Evolutionary conservation across 2,113 vertebrate genomes (phyloP).

Genomic region (Mugil cephalus): DNA sequence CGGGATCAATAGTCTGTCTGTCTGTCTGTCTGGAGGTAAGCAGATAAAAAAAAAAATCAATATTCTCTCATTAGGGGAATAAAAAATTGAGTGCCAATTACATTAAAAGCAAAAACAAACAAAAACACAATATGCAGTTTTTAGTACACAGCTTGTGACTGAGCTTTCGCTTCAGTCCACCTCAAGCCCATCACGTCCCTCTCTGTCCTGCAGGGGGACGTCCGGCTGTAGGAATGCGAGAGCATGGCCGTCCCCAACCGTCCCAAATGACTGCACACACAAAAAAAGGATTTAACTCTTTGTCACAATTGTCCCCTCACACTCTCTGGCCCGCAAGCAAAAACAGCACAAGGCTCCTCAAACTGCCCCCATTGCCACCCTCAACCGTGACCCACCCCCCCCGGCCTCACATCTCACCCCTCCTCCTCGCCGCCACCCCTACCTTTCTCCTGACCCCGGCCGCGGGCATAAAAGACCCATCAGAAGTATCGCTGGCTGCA

Average conservation of each 20-base stretch:
- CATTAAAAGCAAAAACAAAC: no score
- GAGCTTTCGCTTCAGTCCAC: slow-evolving; percentile 1
- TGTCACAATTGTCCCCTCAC: slow-evolving; percentile 77
- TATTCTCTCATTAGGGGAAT: no score
- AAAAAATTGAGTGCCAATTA: no score
- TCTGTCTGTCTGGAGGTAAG: no score
- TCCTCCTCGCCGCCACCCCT: slow-evolving; percentile 47
- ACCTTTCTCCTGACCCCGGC: slow-evolving; percentile 78
- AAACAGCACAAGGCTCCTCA: slow-evolving; percentile 64
- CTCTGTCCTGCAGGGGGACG: slow-evolving; percentile 17
- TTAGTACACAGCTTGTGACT: neutral
- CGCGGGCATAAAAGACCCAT: slow-evolving; percentile 83
- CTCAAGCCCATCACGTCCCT: neutral
- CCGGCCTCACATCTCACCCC: neutral
- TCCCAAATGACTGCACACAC: slow-evolving; percentile 83
- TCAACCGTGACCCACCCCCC: slow-evolving; percentile 53
- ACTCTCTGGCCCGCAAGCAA: slow-evolving; percentile 65
- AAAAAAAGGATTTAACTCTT: slow-evolving; percentile 84
- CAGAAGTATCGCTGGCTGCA: slow-evolving; percentile 84
- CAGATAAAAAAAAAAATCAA: no score
- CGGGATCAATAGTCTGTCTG: no score
- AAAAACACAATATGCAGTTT: no score
- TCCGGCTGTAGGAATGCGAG: slow-evolving; percentile 65
- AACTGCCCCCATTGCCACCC: slow-evolving; percentile 34
- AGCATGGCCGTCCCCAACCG: slow-evolving; percentile 58